A percentile compares a stretch with the other conserved stretches of the same genome.
These are phyloP conservation scores for Dipodomys merriami DNA, from an alignment of 2,113 vertebrate species.

Conservation along the genomic window DNA sequence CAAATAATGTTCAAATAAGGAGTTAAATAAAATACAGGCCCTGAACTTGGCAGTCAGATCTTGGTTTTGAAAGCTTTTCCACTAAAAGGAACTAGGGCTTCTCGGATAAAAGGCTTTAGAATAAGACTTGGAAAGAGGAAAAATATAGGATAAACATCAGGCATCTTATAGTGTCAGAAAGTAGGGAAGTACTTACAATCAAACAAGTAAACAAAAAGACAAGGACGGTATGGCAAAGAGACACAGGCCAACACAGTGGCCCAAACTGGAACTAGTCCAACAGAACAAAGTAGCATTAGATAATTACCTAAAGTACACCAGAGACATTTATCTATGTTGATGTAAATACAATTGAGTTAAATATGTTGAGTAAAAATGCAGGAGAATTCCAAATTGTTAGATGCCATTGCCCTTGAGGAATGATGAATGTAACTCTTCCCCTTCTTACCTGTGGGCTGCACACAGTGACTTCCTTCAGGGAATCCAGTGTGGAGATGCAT, in stretches of 20 bases:
- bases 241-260: neutral
- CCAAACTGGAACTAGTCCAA: neutral
- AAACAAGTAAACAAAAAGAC: neutral
- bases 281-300: neutral
- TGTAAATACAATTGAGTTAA: neutral
- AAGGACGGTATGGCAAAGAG: neutral
- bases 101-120: neutral
- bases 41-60: neutral
- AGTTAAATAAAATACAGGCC: neutral
- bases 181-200: neutral
- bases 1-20: slow-evolving; percentile 25
- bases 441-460: neutral
- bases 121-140: neutral
- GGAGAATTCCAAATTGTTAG: neutral
- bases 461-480: neutral
- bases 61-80: neutral
- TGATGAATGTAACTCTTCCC: no score
- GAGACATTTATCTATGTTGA: neutral
- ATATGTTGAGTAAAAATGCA: neutral
- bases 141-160: neutral
- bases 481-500: neutral
- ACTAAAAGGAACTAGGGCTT: neutral
- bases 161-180: neutral
- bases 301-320: neutral
- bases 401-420: neutral